Conservation (phyloP, 2,888 invertebrate genomes). For the Eucriotettix oculatus region DNA sequence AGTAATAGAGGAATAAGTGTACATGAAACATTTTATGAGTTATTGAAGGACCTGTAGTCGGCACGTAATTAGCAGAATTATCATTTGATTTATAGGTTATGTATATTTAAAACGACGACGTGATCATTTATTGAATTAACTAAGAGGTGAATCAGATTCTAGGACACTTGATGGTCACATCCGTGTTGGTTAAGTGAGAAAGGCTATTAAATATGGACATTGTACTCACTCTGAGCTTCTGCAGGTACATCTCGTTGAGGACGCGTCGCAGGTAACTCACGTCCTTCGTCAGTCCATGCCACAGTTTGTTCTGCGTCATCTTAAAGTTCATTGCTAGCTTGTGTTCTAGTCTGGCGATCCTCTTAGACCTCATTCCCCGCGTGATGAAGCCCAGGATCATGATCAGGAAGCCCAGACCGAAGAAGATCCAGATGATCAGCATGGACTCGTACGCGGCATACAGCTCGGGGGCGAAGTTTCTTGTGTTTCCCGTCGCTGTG, state of each 20-base stretch:
- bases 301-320: conserved; percentile 59
- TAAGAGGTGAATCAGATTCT: too few species aligned
- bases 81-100: too few species aligned
- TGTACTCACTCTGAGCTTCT: conserved; percentile 55
- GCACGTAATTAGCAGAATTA: too few species aligned
- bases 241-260: conserved; percentile 65
- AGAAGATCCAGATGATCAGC: conserved; percentile 76
- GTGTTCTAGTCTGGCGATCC: conserved; percentile 54
- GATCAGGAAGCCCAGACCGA: conserved; percentile 76
- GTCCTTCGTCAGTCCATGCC: conserved; percentile 59
- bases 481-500: too few species aligned
- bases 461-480: neutral
- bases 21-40: too few species aligned
- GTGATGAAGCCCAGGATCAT: conserved; percentile 81
- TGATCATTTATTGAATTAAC: too few species aligned
- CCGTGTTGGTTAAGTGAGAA: too few species aligned
- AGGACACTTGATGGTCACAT: too few species aligned
- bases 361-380: conserved; percentile 57
- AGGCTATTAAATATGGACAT: too few species aligned
- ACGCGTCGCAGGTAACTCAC: conserved; percentile 54
- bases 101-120: too few species aligned
- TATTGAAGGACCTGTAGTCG: too few species aligned
- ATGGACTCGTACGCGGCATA: conserved; percentile 63
- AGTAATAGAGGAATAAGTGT: too few species aligned
- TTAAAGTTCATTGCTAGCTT: conserved; percentile 60